Conservation (phyloP, 1,140 invertebrate species). For the Drosophila suzukii region DNA sequence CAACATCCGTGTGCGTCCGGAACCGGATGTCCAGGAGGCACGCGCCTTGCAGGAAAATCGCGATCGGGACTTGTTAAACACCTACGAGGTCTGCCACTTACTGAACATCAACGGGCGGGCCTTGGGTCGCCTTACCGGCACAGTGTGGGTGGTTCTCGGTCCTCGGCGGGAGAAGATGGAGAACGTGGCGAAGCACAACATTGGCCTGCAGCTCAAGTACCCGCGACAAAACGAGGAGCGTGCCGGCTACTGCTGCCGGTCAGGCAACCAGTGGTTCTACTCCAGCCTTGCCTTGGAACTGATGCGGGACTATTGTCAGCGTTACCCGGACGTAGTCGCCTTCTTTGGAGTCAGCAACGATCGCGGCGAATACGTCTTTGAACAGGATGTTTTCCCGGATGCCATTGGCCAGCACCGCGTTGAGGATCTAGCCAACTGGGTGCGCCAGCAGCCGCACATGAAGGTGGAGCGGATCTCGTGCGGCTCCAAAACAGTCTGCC, state of each 20-base stretch:
- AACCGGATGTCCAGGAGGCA: conserved; percentile 83
- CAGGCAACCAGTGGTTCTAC: conserved; percentile 91
- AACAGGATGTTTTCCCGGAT: conserved; percentile 88
- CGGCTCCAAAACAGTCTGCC: conserved; percentile 89
- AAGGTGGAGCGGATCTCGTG: conserved; percentile 87
- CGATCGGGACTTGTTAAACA: conserved; percentile 75
- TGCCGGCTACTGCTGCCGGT: conserved; percentile 92
- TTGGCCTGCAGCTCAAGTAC: conserved; percentile 96
- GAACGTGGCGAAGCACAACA: conserved; percentile 89
- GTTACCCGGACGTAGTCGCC: conserved; percentile 91
- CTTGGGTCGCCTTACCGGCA: conserved; percentile 93
- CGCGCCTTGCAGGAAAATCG: conserved; percentile 70
- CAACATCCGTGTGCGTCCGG: conserved; percentile 74
- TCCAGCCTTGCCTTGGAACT: conserved; percentile 89
- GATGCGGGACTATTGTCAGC: conserved; percentile 88
- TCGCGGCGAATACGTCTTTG: conserved; percentile 87
- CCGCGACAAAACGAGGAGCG: conserved; percentile 90
- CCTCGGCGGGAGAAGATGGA: conserved; percentile 82
- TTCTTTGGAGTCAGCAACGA: conserved; percentile 84
- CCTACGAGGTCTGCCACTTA: conserved; percentile 63
- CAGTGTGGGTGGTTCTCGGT: conserved; percentile 88
- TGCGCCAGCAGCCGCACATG: conserved; percentile 88
- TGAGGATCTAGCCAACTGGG: conserved; percentile 88
- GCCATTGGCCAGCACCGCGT: conserved; percentile 83
- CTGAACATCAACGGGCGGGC: conserved; percentile 87